Base-by-base conservation (phyloP, 1,140 invertebrate genomes). In the Xylocopa sonorina region DNA sequence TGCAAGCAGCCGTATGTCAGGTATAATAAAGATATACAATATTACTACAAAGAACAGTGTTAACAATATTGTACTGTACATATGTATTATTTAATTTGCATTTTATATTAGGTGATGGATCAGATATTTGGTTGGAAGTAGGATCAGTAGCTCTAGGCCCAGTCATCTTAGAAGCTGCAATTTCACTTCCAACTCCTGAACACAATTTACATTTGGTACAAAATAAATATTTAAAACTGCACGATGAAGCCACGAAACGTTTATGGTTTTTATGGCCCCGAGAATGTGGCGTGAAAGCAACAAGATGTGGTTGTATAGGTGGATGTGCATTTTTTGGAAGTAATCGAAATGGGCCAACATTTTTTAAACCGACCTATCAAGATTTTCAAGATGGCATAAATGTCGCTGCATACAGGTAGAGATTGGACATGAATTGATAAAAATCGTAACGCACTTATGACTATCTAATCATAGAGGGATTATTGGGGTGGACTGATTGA, bases 211-310 rank as follows among this genome's bases (percentile, higher is more conserved):
- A 97, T 91, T 87, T 96, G 21, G 94, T 97, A n/a, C 96, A 97
- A 89, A 96, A 97, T 83, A 96, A 96, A 91, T 95, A 92, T 93
- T 92, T 99, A 21, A 96, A 96, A 88, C 94, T 95, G 16, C 98
- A 99, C 88, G 99, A 99, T 92, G 95, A 96, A 48, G 95, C 95
- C 79, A 96, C 96, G 0, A 98, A 97, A 91, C 94, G 98, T 78
- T 93, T 99, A 12, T 99, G 98, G 97, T 99, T 99, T 90, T 92
- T 99, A 1, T 99, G 98, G 98, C 95, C 96, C 1, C 94, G 93
- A 81, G 95, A 96, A 87, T 92, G 87, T 69, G 93, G 94, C 10
- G 93, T 94, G 80, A 92, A 93, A 46, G 87, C 93, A 10, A 94
- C 94, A n/a, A 97, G 96, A 83, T 99, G 99, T 92, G 98, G 98